Conservation (phyloP, 2,797 vertebrate genomes). For the Anolis apletophallus region DNA sequence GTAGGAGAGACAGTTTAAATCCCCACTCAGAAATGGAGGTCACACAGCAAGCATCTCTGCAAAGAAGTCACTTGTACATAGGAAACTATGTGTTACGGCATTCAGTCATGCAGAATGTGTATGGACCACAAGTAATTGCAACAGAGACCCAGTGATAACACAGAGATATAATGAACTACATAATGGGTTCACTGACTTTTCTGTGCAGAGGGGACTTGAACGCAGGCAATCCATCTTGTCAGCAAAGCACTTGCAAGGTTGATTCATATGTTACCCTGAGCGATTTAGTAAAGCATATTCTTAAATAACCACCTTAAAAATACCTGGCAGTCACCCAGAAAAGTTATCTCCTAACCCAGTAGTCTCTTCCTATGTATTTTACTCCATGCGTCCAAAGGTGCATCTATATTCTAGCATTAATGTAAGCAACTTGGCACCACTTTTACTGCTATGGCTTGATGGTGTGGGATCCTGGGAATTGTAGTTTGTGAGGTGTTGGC, state of each 20-base stretch:
- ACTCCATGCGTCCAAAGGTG: too few species aligned
- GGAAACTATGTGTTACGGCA: not conserved
- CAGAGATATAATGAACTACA: not conserved
- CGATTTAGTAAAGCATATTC: not conserved
- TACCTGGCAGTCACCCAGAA: too few species aligned
- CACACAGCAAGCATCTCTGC: not conserved
- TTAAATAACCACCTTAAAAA: not conserved
- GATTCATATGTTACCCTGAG: not conserved
- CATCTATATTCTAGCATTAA: too few species aligned
- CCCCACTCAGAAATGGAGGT: not conserved
- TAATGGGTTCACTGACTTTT: not conserved
- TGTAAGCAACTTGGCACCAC: too few species aligned
- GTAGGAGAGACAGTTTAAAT: not conserved
- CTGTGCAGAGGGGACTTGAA: not conserved
- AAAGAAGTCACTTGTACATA: not conserved
- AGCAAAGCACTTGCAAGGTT: not conserved
- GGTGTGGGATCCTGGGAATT: too few species aligned
- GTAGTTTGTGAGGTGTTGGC: too few species aligned
- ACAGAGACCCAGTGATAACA: not conserved
- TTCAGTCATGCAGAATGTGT: not conserved
- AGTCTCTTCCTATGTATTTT: too few species aligned
- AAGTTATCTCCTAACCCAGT: too few species aligned
- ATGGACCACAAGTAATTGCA: not conserved
- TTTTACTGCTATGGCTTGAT: too few species aligned
- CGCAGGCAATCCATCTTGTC: not conserved